Evolutionary conservation across 2,113 vertebrate genomes (phyloP), one percentile per base, ranked within the genome.

Genomic region (Catharus bicknelli): DNA sequence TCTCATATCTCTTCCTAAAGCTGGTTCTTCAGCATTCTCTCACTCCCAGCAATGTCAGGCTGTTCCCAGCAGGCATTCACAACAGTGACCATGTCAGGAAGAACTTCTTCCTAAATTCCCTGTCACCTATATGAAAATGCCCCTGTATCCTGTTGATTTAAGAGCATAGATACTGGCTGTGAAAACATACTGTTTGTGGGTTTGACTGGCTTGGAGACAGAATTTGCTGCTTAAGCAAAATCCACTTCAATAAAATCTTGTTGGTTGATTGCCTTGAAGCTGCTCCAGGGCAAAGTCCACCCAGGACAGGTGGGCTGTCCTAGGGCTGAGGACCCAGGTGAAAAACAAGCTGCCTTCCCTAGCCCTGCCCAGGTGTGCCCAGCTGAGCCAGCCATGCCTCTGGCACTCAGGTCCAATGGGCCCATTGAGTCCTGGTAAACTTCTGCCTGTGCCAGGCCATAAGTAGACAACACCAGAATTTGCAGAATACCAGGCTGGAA

Each of bases 1-100:
- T 55, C 53, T 68, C 54, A 55, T 50, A n/a, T 73, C 47, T 90
- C 78, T 58, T 88, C 64, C 78, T 68, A 51, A 74, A 74, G 19
- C 34, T 86, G 51, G 2, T 75, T 76, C 48, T 76, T 76, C 38
- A 82, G 50, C 34, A 68, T 70, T 62, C 27, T 84, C 27, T 32
- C 4, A 2, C 45, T 62, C 63, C 29, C 1, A 16, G 20, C 38
- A 72, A 34, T 14, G 7, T 9, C 15, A 27, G 32, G 30, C 42
- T 76, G n/a, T 50, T 86, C 9, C 18, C 62, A 68, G 51, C 13
- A 79, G n/a, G 23, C 12, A 62, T 47, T 36, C 3, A 0, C 3
- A 3, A 38, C 38, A 64, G 16, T 45, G 34, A 55, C 0, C 0
- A 9, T 26, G 20, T 68, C 32, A 47, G 32, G 51, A 86, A 47